Evolutionary conservation across 2,888 invertebrate species (phyloP), one percentile per base, ranked within the genome.

Genomic region (Celastrina argiolus): DNA sequence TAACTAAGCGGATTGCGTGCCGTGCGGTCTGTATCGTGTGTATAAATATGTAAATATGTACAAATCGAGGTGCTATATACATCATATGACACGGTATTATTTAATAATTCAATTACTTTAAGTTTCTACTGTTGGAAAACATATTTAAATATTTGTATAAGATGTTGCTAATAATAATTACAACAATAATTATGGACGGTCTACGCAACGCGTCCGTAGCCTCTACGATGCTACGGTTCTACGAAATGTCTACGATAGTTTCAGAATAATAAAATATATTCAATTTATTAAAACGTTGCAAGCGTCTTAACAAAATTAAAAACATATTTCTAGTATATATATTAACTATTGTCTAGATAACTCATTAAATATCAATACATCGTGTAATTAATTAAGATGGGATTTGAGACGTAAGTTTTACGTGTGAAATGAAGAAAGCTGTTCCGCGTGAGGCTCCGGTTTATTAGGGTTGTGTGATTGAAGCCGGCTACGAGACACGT

Each of bases 401-500:
- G 58, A 58, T 51, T 59, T 70, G 63, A 66, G 56, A 51, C 36
- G 66, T 39, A 41, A 45, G 65, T 63, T 61, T 67, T 67, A 39
- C 16, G n/a, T 58, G 58, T 61, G 68, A 67, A 69, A 58, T 67
- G 68, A 77, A 79, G 78, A 80, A 80, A 77, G 76, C 79, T 80
- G 81, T 82, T 82, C 78, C 80, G 79, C 83, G 81, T 76, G 81
- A 79, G 77, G 78, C 81, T 78, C 78, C 79, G 80, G 82, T 88
- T 88, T 89, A 89, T 88, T 88, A 85, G 84, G 88, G 88, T 87
- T 84, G 84, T 85, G 88, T 89, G 89, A 90, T 90, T 90, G 88
- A 89, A 85, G 88, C 85, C 84, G 82, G 85, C 81, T 83, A 78
- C 83, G 85, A 87, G 87, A 87, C 89, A 81, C 83, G 88, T 90